Evolutionary conservation across 2,888 invertebrate species (phyloP).

Genomic region (Zeuzera pyrina): DNA sequence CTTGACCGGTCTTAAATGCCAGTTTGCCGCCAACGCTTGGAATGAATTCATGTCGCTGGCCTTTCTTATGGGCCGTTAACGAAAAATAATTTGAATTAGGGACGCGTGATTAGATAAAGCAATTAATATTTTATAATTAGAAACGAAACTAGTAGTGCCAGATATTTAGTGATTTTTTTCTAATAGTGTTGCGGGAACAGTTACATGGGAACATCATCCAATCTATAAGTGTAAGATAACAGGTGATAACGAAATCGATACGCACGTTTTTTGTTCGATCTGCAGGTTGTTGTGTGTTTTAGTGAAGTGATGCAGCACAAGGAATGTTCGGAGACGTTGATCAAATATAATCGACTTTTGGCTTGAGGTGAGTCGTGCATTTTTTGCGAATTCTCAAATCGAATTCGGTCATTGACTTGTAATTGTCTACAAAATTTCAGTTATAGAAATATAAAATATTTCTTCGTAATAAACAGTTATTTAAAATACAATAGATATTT

Average conservation of each 20-base stretch:
- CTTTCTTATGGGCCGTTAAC: constrained; percentile 25
- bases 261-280: constrained; percentile 28
- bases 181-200: constrained; percentile 5
- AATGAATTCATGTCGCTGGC: constrained; percentile 35
- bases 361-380: constrained; percentile 45
- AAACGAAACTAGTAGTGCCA: not conserved
- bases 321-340: constrained; percentile 38
- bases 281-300: constrained; percentile 24
- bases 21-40: constrained; percentile 51
- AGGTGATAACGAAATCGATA: constrained; percentile 45
- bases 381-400: constrained; percentile 21
- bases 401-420: constrained; percentile 35
- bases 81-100: constrained; percentile 8
- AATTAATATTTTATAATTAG: not conserved
- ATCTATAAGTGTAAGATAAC: constrained; percentile 26
- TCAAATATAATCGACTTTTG: constrained; percentile 46
- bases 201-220: constrained; percentile 14
- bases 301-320: constrained; percentile 49
- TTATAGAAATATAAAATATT: too few relatives aligned
- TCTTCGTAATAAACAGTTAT: too few relatives aligned
- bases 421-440: too few relatives aligned
- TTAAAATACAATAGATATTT: too few relatives aligned
- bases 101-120: not conserved
- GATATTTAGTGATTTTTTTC: constrained; percentile 11
- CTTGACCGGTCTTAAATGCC: constrained; percentile 44